Evolutionary conservation across 2,113 vertebrate species (phyloP), one percentile per base, ranked within the genome.

Genomic region (Brienomyrus brachyistius): DNA sequence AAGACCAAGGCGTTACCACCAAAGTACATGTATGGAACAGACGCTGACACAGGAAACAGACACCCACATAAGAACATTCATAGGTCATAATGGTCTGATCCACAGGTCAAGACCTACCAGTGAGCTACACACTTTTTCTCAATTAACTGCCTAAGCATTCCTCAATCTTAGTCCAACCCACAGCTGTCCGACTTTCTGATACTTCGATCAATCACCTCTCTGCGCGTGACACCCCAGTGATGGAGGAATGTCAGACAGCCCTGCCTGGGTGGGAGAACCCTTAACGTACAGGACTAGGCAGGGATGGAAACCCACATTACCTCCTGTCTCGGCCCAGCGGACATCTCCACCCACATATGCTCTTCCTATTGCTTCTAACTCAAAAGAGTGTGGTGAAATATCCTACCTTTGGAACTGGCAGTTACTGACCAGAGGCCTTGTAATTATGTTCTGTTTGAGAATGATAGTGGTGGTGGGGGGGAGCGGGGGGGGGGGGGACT

Each of bases 371-470:
- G 87, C 90, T 40, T 90, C 86, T 84, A 92, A 91, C 93, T 94
- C 86, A 93, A 91, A 94, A 90, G 89, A 90, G 89, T 85, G 88
- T 66, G 77, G 83, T 56, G 40, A 74, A 90, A 51, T 59, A 91
- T 90, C 87, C 83, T 91, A 92, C 89, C 90, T 94, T 89, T 92
- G 89, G 90, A 89, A 21, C 89, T 93, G 93, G 92, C 91, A 88
- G 86, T 90, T 74, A 56, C 92, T 51, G 90, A 88, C 90, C 27
- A 88, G 23, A 74, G 88, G 66, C 88, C 93, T 91, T 94, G 91
- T 94, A 93, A 94, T 94, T 94, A 90, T 27, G 89, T 40, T 90
- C 90, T 90, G 88, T 86, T 87, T 89, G 82, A 52, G 88, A 91
- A 89, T 86, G 87, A 54, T 54, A 74, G 77, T 45, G 47, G 80